These are phyloP conservation scores for Apeira syringaria DNA, from an alignment of 2,888 invertebrate species.

Conservation along the genomic window DNA sequence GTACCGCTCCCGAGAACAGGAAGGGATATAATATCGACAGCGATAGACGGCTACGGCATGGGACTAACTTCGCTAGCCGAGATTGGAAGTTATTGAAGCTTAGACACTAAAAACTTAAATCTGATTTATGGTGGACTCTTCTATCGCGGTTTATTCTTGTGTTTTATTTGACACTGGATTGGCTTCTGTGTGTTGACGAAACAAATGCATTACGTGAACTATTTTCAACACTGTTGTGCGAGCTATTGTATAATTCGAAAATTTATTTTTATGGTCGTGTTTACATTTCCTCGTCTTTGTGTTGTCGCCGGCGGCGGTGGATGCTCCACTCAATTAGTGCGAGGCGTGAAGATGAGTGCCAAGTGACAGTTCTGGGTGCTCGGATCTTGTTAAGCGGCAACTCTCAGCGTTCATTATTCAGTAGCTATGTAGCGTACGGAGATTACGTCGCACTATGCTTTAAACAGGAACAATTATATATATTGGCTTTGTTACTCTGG, in stretches of 20 bases:
- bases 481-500: conserved; percentile 20
- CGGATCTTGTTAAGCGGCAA: conserved; percentile 42
- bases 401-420: conserved; percentile 46
- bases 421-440: conserved; percentile 32
- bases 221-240: conserved; percentile 20
- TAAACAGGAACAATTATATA: conserved; percentile 20
- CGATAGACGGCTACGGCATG: conserved; percentile 31
- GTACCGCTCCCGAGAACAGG: conserved; percentile 33
- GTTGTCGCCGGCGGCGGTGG: conserved; percentile 36
- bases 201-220: conserved; percentile 24
- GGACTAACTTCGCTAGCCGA: conserved; percentile 29
- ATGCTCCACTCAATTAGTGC: conserved; percentile 52
- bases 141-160: conserved; percentile 10
- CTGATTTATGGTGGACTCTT: conserved; percentile 18
- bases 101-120: conserved; percentile 22
- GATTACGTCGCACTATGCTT: conserved; percentile 21
- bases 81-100: conserved; percentile 27
- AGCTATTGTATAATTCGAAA: conserved; percentile 22
- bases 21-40: conserved; percentile 35
- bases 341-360: conserved; percentile 50
- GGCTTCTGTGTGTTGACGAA: conserved; percentile 18
- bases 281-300: conserved; percentile 40
- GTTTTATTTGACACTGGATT: conserved; percentile 4
- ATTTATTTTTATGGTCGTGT: conserved; percentile 46
- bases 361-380: conserved; percentile 45